Base-by-base conservation (phyloP, 2,113 vertebrate species). In the Salvelinus alpinus region DNA sequence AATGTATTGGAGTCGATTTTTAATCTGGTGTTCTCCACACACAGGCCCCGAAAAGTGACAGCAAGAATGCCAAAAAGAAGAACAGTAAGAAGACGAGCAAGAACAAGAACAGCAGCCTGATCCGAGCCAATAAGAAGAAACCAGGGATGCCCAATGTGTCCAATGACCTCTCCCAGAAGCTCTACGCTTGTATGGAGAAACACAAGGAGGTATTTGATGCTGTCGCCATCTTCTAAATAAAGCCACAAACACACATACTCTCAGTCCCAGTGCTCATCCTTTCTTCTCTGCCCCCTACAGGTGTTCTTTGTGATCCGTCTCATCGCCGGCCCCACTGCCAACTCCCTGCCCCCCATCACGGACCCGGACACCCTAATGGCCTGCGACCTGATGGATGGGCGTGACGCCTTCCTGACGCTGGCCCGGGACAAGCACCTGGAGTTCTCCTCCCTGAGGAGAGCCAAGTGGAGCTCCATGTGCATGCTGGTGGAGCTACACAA, bases 71-170 rank as follows among this genome's bases (percentile, higher is more conserved):
- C 90, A 99, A 99, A 92, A 99, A 99, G 93, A 99, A 99, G 91
- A 99, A 99, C 87, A 99, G 96, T 73, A 99, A 99, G 89, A 99
- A 99, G 92, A 99, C 97, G 0, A 99, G 96, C 89, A 99, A 99
- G 91, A 99, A 98, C 90, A 99, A 99, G 87, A 97, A 95, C 85
- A 97, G 95, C 86, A 99, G 96, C 83, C 80, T 98, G 88, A 98
- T 96, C 84, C 93, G 97, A 87, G 95, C 94, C 78, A 99, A 95
- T 81, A 99, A 99, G 94, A 99, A 99, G 90, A 99, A 99, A 86
- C 96, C 97, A 8, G 97, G 97, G 68, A 95, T 99, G 95, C 97
- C 97, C 79, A 99, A 94, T 3, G 97, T 99, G 8, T 99, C 96
- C 71, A 99, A 99, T 9, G 97, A 99, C 79, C 95, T 99, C 9